These are phyloP conservation scores for Drosophila varians DNA, from an alignment of 1,140 invertebrate genomes.

Conservation along the genomic window DNA sequence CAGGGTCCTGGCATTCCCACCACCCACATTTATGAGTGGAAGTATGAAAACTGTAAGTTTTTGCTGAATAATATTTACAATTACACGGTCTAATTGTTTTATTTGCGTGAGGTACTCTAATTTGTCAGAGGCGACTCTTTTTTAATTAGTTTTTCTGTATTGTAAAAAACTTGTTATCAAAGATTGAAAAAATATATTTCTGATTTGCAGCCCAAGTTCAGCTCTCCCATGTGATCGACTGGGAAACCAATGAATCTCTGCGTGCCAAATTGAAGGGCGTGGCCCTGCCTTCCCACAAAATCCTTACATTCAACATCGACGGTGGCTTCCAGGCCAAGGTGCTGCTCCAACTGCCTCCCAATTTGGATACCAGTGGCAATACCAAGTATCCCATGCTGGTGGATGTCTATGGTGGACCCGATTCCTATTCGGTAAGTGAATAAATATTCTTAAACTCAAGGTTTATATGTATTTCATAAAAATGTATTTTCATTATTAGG, in stretches of 20 bases:
- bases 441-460: neutral
- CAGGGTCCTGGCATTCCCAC: constrained; percentile 75
- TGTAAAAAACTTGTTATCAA: neutral
- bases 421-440: constrained; percentile 89
- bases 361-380: constrained; percentile 87
- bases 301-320: constrained; percentile 68
- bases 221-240: constrained; percentile 64
- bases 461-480: neutral
- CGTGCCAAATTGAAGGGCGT: constrained; percentile 49
- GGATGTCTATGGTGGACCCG: constrained; percentile 96
- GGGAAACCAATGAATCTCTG: constrained; percentile 70
- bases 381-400: constrained; percentile 93
- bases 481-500: constrained; percentile 27
- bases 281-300: constrained; percentile 62
- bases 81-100: too few species aligned
- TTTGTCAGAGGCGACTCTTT: neutral
- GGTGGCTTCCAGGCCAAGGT: constrained; percentile 77
- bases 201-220: constrained; percentile 55
- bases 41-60: constrained; percentile 54
- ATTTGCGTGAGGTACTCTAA: too few species aligned
- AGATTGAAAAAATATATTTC: neutral
- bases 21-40: constrained; percentile 65
- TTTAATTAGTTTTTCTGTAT: too few species aligned
- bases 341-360: constrained; percentile 89
- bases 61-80: neutral